Evolutionary conservation across 2,113 vertebrate species (phyloP).

Genomic region (Galeopterus variegatus): DNA sequence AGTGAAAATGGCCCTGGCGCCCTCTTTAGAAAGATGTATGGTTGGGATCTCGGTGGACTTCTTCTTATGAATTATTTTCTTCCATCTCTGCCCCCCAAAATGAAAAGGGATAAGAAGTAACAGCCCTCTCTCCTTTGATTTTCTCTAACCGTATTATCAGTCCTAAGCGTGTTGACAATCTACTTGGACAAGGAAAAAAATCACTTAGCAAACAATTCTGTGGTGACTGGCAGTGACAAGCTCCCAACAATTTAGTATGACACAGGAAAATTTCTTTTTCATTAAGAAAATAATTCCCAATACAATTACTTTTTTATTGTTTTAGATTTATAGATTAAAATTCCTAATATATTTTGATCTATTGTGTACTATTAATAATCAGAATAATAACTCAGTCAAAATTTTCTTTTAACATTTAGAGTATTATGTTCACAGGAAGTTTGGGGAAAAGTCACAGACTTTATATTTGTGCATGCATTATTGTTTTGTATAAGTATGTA

Average conservation of each 20-base stretch:
- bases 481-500: not conserved
- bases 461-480: not conserved
- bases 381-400: not conserved
- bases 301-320: constrained; percentile 13
- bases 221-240: not conserved
- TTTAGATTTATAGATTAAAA: constrained; percentile 25
- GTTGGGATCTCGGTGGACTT: not conserved
- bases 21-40: not conserved
- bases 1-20: not conserved
- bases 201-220: not conserved
- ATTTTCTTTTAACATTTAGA: constrained; percentile 3
- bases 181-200: constrained; percentile 25
- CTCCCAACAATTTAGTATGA: not conserved
- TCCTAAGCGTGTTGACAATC: not conserved
- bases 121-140: not conserved
- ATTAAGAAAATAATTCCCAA: not conserved
- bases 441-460: not conserved
- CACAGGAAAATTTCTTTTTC: not conserved
- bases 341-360: not conserved
- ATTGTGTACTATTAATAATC: not conserved
- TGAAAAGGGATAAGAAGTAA: not conserved
- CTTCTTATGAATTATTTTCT: not conserved
- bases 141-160: not conserved
- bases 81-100: not conserved
- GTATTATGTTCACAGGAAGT: not conserved